Percentiles rank a stretch among this genome's conserved stretches.
Conservation (phyloP, 2,888 invertebrate genomes). For the Apamea monoglypha region DNA sequence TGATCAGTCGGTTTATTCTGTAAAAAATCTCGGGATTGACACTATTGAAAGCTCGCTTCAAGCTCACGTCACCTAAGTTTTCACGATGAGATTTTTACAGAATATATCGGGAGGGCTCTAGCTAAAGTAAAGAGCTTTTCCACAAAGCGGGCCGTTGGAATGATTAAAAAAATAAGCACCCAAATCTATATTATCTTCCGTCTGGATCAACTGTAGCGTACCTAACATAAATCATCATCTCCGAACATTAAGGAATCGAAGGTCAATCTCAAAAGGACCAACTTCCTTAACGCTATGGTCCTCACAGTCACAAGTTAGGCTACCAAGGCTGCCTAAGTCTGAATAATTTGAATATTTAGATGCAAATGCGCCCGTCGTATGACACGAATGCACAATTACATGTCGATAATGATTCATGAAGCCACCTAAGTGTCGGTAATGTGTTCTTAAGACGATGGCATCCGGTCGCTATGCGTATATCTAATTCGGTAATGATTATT, state of each 20-base stretch:
- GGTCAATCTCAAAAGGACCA: conserved; percentile 55
- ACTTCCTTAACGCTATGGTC: conserved; percentile 64
- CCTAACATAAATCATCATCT: conserved; percentile 18
- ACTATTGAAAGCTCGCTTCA: neutral
- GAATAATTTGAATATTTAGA: conserved; percentile 64
- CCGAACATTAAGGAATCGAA: conserved; percentile 38
- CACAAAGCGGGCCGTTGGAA: neutral
- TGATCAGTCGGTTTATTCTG: neutral
- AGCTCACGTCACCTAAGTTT: neutral
- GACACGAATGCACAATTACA: conserved; percentile 63
- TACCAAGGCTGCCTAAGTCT: conserved; percentile 56
- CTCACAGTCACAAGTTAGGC: conserved; percentile 54
- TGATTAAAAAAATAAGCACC: neutral
- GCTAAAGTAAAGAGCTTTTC: neutral
- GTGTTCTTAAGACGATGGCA: conserved; percentile 40
- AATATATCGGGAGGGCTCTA: neutral
- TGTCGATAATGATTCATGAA: conserved; percentile 53
- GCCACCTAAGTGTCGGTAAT: conserved; percentile 47
- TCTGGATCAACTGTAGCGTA: conserved; percentile 12
- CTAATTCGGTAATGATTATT: conserved; percentile 38
- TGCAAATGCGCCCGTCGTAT: conserved; percentile 55
- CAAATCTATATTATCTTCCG: conserved; percentile 16
- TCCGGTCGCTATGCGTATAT: conserved; percentile 47
- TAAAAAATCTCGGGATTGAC: neutral
- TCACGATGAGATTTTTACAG: neutral